Evolutionary conservation across 2,797 vertebrate species (phyloP), one percentile per base, ranked within the genome.

Genomic region (Xyrichtys novacula): DNA sequence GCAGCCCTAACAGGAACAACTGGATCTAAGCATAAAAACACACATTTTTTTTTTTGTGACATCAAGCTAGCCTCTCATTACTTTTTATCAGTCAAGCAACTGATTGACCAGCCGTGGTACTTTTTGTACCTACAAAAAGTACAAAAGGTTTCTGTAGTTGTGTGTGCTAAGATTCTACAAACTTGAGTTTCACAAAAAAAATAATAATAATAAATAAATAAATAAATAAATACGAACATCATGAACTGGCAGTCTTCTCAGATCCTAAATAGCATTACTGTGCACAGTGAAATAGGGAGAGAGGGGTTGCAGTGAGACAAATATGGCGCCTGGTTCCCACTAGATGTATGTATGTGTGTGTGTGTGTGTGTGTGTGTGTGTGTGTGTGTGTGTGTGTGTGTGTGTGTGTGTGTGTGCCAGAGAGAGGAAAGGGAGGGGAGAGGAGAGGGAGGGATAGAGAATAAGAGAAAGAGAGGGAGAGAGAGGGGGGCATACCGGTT

Each of bases 371-470:
- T n/a, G n/a, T 39, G 52, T 63, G 52, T 54, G 47, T 22, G 11
- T 23, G 10, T 8, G 20, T 10, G 42, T 12, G 20, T 4, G 20
- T 6, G 43, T 7, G 20, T 15, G 12, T 2, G 12, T 23, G 42
- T 25, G 48, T 36, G 19, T 31, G 55, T 40, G 66, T 64, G 56
- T 42, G 42, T 9, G 39, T 19, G 2, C 1, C 4, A n/a, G 19
- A 36, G 46, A 32, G 53, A 70, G 71, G 55, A 46, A n/a, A 22
- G 9, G 16, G 39, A 40, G 39, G 2, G 16, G 19, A 39, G 42
- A 36, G 31, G 48, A 66, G 67, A 70, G 57, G 8, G 48, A 59
- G 49, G 61, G 73, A 36, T 38, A 63, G 58, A 39, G 48, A 70
- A 36, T 39, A 48, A 52, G 54, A 39, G 61, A 44, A 48, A 52